Evolutionary conservation across 2,888 invertebrate species (phyloP).

Genomic region (Electrophaes corylata): DNA sequence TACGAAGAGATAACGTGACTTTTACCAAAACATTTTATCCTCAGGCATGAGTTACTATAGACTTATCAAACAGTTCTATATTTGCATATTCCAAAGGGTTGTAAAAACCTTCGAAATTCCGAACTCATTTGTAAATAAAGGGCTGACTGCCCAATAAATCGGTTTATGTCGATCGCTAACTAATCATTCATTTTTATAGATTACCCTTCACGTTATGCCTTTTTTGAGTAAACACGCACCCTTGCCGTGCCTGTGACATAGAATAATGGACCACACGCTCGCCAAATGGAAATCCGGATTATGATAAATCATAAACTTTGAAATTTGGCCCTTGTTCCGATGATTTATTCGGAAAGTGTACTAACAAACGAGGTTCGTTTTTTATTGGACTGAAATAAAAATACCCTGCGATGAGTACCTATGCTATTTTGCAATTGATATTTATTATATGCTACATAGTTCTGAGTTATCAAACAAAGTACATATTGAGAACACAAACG

Average conservation of each 20-base stretch:
- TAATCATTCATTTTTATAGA: constrained; percentile 36
- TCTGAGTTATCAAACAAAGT: constrained; percentile 6
- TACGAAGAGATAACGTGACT: background rate
- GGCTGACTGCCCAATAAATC: constrained; percentile 31
- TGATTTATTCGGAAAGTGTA: constrained; percentile 75
- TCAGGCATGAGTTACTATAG: background rate
- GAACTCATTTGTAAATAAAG: constrained; percentile 24
- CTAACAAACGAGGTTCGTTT: constrained; percentile 66
- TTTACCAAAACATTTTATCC: constrained; percentile 1
- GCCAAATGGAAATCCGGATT: constrained; percentile 80
- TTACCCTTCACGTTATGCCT: constrained; percentile 39
- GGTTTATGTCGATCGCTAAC: constrained; percentile 32
- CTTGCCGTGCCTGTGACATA: constrained; percentile 77
- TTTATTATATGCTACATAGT: constrained; percentile 5
- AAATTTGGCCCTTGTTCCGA: constrained; percentile 74
- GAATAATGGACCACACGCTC: constrained; percentile 80
- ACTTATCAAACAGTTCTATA: background rate
- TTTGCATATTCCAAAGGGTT: constrained; percentile 21
- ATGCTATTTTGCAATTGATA: constrained; percentile 12
- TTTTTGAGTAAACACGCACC: constrained; percentile 75
- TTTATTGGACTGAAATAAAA: constrained; percentile 46
- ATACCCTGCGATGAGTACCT: constrained; percentile 4
- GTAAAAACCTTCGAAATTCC: constrained; percentile 17
- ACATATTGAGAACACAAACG: background rate
- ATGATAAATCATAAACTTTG: constrained; percentile 83